Base-by-base conservation (phyloP, 2,888 invertebrate genomes). In the Drosophila pegasa region DNA sequence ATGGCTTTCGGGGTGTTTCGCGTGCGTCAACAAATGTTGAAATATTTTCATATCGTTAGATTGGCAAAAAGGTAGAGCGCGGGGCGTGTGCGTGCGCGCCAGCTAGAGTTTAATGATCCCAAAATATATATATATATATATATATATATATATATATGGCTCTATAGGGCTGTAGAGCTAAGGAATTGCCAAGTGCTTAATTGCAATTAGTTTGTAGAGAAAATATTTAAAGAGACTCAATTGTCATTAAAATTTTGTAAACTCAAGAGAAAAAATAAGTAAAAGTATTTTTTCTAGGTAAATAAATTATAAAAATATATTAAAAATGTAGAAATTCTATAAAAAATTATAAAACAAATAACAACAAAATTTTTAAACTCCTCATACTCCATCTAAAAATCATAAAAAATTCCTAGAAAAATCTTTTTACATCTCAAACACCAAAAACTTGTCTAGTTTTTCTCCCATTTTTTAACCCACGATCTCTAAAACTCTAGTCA, bases 41-140 rank as follows among this genome's bases (percentile, higher is more conserved):
- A 67, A 69, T 41, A 58, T 58, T 48, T 63, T 35, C 16, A 57
- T 58, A 52, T 48, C 51, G 33, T 37, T 48, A 4, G 43, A 71
- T 78, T 73, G 61, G 74, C 85, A n/a, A 81, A 84, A 81, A 81
- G 81, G 81, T 81, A 84, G 81, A 81, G 81, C 37, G 37, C 37
- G 37, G 48, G 48, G 33, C 48, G 48, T 48, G 20, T 22, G 33
- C 33, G 33, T 33, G 45, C 7, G 45, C 48, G 4, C 9, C 29
- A n/a, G 14, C 22, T 20, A 14, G 18, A 40, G 67, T 62, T 72
- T 61, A 72, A 62, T 76, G 68, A 72, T 75, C 58, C 72, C 72
- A 51, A 25, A 12, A n/a, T 22, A 35, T n/a, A 35, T 37, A 37
- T 37, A 3, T 16, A n/a, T n/a, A n/a, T n/a, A n/a, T n/a, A n/a